phyloP scores from a whole-genome alignment of 1,140 invertebrate genomes.

The Drosophila pruinosa region DNA sequence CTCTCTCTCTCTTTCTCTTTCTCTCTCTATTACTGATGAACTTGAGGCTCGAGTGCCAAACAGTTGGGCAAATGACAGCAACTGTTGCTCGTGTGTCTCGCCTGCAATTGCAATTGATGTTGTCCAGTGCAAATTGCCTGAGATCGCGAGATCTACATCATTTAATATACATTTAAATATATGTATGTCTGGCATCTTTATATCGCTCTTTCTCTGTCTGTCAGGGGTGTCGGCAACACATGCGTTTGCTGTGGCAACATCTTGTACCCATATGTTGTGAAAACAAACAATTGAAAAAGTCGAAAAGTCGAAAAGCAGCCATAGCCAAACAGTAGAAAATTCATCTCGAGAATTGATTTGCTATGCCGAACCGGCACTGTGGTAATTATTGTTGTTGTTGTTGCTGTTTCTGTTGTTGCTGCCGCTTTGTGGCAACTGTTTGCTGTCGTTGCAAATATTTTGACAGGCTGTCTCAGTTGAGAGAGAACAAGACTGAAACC shows the following conservation, averaged over 20 bases:
- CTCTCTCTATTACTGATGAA: slow-evolving; percentile 12
- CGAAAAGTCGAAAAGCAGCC: too few species aligned
- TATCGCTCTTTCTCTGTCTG: not conserved
- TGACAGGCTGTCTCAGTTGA: slow-evolving; percentile 50
- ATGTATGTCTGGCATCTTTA: not conserved
- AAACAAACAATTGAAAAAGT: slow-evolving; percentile 72
- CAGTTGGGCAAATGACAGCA: slow-evolving; percentile 10
- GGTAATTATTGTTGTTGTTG: slow-evolving; percentile 4
- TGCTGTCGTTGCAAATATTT: slow-evolving; percentile 75
- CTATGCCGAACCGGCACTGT: not conserved
- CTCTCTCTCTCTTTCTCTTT: not conserved
- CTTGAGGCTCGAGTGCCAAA: slow-evolving; percentile 29
- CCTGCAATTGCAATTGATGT: slow-evolving; percentile 23
- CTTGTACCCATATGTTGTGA: slow-evolving; percentile 72
- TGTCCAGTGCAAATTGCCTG: slow-evolving; percentile 48
- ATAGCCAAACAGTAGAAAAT: slow-evolving; percentile 50
- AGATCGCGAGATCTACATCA: slow-evolving; percentile 15
- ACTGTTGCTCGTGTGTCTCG: slow-evolving; percentile 3
- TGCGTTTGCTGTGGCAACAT: slow-evolving; percentile 66
- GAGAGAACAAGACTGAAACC: slow-evolving; percentile 11
- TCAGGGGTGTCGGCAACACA: slow-evolving; percentile 42
- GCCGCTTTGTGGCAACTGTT: slow-evolving; percentile 34
- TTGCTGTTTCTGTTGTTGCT: not conserved
- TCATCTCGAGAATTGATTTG: slow-evolving; percentile 58
- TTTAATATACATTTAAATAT: slow-evolving; percentile 1